Base-by-base conservation (phyloP, 92 coral and sea anemone genomes). In the Umimayanthus chanpuru region DNA sequence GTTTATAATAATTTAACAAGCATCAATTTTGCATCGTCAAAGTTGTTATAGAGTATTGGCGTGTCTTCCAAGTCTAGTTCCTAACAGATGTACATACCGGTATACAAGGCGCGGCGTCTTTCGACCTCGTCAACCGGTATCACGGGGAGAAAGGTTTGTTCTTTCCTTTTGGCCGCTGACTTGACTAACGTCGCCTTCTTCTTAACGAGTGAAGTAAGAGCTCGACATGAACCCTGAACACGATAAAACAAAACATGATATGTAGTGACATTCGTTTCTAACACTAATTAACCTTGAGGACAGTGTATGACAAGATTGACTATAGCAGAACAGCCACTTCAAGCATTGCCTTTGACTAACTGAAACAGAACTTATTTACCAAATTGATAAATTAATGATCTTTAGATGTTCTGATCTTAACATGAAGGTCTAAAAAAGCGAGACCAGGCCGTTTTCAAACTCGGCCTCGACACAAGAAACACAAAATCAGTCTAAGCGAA, bases 191-290 rank as follows among this genome's bases (percentile, higher is more conserved):
- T 82, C 14, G 94, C 86, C 65, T 86, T 95, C 89, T 89, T 92
- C 53, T 91, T 96, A 25, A 56, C 90, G 61, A 96, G 87, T 80
- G 93, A 90, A 40, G 98, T 96, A 20, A 96, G 73, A 44, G 93
- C 98, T 32, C 98, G 94, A 66, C 96, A 96, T 15, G 98, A 96
- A 11, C 98, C 98, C 98, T 96, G 18, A 23, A 84, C 78, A 83
- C 68, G 26, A 61, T 61, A 61, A 23, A 3, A 7, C 20, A 61
- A 2, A 23, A 61, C 5, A 20, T 61, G 25, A 61, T 20, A 18
- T 61, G 26, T 21, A 18, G 7, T 61, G 6, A 61, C 2, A 50
- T 11, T 50, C 53, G 0, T 47, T 47, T 47, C 1, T 7, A 47
- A 47, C 53, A 47, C 53, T 47, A 47, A 6, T 6, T 14, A 50